A percentile compares a stretch with the other conserved stretches of the same genome.
Evolutionary conservation across 2,113 vertebrate species (phyloP).

Genomic region (Delphinapterus leucas): DNA sequence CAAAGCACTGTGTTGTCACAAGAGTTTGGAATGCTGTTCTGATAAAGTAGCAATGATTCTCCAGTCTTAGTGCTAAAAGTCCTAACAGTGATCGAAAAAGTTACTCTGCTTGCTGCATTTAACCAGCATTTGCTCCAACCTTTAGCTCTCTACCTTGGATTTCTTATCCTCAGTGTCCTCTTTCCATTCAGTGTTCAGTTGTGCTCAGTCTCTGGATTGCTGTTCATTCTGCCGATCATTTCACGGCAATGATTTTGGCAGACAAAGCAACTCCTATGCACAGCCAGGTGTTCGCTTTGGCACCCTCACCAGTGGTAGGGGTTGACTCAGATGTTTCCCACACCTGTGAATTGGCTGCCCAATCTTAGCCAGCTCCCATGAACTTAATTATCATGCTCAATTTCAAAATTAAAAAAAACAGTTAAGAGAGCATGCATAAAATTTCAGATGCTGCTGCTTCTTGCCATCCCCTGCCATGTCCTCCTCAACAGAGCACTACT

Average conservation of each 20-base stretch:
- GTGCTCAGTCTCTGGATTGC: background rate
- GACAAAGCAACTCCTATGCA: slow-evolving; percentile 60
- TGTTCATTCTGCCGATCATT: slow-evolving; percentile 51
- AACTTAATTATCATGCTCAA: slow-evolving; percentile 75
- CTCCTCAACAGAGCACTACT: background rate
- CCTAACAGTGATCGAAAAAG: background rate
- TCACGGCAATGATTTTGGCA: slow-evolving; percentile 70
- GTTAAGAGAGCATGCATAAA: slow-evolving; percentile 42
- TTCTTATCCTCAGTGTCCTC: background rate
- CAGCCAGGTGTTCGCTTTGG: slow-evolving; percentile 76
- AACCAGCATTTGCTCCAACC: background rate
- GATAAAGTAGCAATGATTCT: background rate
- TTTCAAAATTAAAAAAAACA: slow-evolving; percentile 70
- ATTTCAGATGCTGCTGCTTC: background rate
- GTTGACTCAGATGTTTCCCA: slow-evolving; percentile 78
- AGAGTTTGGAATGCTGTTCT: background rate
- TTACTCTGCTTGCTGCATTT: background rate
- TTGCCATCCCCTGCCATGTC: background rate
- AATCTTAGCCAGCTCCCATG: slow-evolving; percentile 54
- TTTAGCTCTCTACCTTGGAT: background rate
- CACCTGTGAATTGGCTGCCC: slow-evolving; percentile 76
- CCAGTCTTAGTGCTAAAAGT: background rate
- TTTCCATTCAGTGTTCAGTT: slow-evolving; percentile 41
- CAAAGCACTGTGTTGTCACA: background rate
- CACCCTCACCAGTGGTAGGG: slow-evolving; percentile 13